These are phyloP conservation scores for Carassius auratus DNA, from an alignment of 2,113 vertebrate genomes.

Conservation along the genomic window DNA sequence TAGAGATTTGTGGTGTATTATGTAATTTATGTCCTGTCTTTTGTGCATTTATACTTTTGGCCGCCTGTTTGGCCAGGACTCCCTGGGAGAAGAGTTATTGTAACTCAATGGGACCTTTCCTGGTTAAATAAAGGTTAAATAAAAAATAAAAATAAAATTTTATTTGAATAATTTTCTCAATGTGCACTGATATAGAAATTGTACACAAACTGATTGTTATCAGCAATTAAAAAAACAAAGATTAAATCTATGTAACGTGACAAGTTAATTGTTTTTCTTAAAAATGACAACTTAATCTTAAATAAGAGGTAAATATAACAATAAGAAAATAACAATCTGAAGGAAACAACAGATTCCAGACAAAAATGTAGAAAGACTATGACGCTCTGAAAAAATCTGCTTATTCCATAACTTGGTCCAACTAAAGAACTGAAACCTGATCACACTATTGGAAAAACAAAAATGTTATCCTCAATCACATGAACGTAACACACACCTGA, in stretches of 20 bases:
- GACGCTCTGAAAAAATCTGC: background rate
- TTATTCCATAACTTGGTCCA: background rate
- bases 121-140: too few species aligned
- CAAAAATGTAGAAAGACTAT: background rate
- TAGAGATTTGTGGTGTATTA: too few species aligned
- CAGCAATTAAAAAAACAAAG: too few species aligned
- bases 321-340: background rate
- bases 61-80: too few species aligned
- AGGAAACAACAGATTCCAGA: background rate
- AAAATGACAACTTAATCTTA: background rate
- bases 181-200: background rate
- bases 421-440: background rate
- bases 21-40: too few species aligned
- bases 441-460: background rate
- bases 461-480: background rate
- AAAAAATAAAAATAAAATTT: too few species aligned
- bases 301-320: background rate
- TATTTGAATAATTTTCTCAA: too few species aligned
- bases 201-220: background rate
- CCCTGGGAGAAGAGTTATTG: too few species aligned
- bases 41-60: too few species aligned
- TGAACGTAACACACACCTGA: constrained; percentile 74
- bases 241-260: too few species aligned
- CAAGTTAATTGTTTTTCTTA: too few species aligned
- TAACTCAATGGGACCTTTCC: too few species aligned